Base-by-base conservation (phyloP, 2,797 vertebrate species). In the Melanotaenia pygmaea region DNA sequence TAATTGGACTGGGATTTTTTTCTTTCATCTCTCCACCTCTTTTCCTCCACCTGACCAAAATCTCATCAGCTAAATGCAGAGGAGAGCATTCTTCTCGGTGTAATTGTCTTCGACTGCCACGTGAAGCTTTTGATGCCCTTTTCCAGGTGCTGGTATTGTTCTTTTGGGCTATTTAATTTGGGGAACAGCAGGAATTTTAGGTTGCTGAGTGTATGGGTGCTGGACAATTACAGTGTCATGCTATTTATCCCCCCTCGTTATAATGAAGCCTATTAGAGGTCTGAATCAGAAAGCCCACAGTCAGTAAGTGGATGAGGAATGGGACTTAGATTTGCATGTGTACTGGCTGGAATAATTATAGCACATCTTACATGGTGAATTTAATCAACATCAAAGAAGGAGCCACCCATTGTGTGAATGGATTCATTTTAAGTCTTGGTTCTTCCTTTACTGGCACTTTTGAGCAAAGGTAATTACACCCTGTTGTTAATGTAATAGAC, bases 1-100 rank as follows among this genome's bases (percentile, higher is more conserved):
- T 92, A 92, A 93, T 93, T 93, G 87, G 88, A 89, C 85, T 75
- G 78, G 74, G 79, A 78, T 73, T 88, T 79, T 87, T 79, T 64
- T 67, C 64, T 71, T 66, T 64, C 45, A 51, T 80, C 72, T 80
- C 74, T 81, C 53, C 61, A 62, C 72, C 65, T 76, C 75, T 74
- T 82, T 70, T 69, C 72, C 69, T 65, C 32, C 79, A 83, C 79
- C 75, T 82, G 82, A 66, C 74, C 81, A 76, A 84, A 91, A 88
- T 85, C 90, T 86, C 91, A 90, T 92, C 89, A 87, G 77, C 83
- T 80, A 89, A 88, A 92, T 85, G 76, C 70, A 80, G 71, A 84
- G 83, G 54, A 69, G 81, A 57, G 61, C 83, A 82, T 92, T 90
- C 87, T 89, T 85, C 78, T 81, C 32, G 32, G 32, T 57, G 76